Base-by-base conservation (phyloP, 2,113 vertebrate genomes). In the Heterotis niloticus region DNA sequence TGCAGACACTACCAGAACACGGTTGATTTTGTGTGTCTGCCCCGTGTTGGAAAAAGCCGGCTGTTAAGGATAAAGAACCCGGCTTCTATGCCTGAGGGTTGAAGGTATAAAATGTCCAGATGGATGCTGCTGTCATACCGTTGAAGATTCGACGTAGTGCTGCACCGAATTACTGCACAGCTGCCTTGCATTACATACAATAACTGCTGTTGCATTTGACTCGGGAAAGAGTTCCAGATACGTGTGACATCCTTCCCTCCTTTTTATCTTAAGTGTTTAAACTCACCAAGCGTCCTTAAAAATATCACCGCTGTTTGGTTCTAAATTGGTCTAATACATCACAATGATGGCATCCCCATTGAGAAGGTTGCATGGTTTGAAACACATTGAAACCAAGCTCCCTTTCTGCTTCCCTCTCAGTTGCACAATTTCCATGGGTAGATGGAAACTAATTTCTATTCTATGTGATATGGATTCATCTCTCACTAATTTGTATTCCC, bases 361-460 rank as follows among this genome's bases (percentile, higher is more conserved):
- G 14, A 1, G 5, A 59, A 56, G 24, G n/a, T 29, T 74, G 56
- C 71, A 14, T 57, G 54, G 4, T 52, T 56, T 34, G 70, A 18
- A 13, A 51, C 16, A 7, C 59, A 62, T 14, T 14, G 3, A 14
- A 62, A 62, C 11, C 59, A 2, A 62, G 10, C 13, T 17, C 59
- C 14, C 59, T 17, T 11, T 62, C 3, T 3, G 1, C 11, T 7
- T 44, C 34, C 7, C 34, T 44, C 34, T 14, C 51, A 17, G 52
- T 57, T 2, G 5, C 0, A 5, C 52, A 12, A 10, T 56, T 54
- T 52, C 5, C 20, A 57, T 52, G 2, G 70, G n/a, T n/a, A 23
- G n/a, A 57, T 11, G 14, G 52, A 23, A 56, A 73, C 44, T 34
- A 52, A 73, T 74, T 75, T 75, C 17, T 60, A 64, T 75, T 57